phyloP scores from a whole-genome alignment of 2,797 vertebrate genomes.

The Melanotaenia trifasciata region DNA sequence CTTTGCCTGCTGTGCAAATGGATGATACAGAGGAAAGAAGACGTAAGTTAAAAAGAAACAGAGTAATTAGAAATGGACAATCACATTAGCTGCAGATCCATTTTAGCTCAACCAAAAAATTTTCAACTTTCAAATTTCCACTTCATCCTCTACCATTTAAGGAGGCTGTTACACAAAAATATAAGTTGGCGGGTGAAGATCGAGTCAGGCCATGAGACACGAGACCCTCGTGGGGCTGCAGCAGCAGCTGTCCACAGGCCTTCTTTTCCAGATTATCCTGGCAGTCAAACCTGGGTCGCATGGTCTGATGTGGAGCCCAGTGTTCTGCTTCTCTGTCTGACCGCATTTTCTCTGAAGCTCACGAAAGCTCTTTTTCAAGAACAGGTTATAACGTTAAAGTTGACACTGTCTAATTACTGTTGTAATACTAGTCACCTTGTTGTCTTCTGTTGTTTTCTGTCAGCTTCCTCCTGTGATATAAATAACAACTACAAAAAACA shows the following conservation, averaged over 20 bases:
- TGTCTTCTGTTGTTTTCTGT: background rate
- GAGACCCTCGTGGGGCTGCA: slow-evolving; percentile 57
- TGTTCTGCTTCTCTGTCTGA: slow-evolving; percentile 43
- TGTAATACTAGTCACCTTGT: background rate
- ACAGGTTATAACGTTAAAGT: slow-evolving; percentile 37
- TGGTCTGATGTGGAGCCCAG: slow-evolving; percentile 73
- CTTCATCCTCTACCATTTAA: slow-evolving; percentile 20
- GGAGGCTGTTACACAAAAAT: slow-evolving; percentile 55
- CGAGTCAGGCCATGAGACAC: slow-evolving; percentile 44
- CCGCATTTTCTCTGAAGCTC: slow-evolving; percentile 21
- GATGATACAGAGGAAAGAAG: slow-evolving; percentile 6
- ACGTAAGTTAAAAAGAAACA: slow-evolving; percentile 1
- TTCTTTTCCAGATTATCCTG: slow-evolving; percentile 63
- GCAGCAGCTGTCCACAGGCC: slow-evolving; percentile 78
- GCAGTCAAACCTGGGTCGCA: slow-evolving; percentile 45
- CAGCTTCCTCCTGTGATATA: too few relatives aligned
- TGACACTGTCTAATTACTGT: slow-evolving; percentile 1
- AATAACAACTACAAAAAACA: background rate
- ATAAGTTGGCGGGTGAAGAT: slow-evolving; percentile 36
- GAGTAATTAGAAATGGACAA: slow-evolving; percentile 2
- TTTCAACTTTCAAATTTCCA: background rate
- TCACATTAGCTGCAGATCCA: background rate
- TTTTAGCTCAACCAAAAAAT: slow-evolving; percentile 7
- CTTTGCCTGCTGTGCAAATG: slow-evolving; percentile 38
- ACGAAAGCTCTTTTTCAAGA: slow-evolving; percentile 34